A percentile compares a stretch with the other conserved stretches of the same genome.
These are phyloP conservation scores for Zosterops hypoxanthus DNA, from an alignment of 2,113 vertebrate genomes.

Conservation along the genomic window DNA sequence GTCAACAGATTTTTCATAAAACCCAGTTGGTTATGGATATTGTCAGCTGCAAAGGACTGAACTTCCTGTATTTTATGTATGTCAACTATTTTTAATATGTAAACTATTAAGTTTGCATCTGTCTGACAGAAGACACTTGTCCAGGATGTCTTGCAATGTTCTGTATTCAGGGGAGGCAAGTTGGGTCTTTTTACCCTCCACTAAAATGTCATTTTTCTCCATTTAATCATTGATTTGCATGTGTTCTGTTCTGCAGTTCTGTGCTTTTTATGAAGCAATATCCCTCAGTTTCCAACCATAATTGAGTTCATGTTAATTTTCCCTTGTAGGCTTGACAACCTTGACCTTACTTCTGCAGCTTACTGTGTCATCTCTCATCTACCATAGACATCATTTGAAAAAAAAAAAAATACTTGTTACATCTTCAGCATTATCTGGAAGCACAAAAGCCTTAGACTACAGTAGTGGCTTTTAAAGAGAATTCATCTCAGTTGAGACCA, in stretches of 20 bases:
- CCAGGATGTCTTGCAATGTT: not conserved
- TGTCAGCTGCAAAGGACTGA: not conserved
- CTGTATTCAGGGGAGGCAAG: not conserved
- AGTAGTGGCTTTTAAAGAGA: not conserved
- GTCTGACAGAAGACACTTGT: not conserved
- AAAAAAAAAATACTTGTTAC: not conserved
- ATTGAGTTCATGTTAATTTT: not conserved
- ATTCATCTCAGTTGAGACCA: not conserved
- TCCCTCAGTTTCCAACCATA: not conserved
- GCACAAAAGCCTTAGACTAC: not conserved
- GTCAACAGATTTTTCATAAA: not conserved
- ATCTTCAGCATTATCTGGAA: not conserved
- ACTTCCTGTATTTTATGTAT: not conserved
- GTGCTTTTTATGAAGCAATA: not conserved
- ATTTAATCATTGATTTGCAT: not conserved
- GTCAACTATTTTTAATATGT: not conserved
- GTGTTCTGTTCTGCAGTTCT: not conserved
- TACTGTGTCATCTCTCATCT: not conserved
- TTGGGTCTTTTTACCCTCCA: fast-evolving
- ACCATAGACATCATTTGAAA: not conserved
- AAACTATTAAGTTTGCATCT: not conserved
- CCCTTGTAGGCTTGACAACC: not conserved
- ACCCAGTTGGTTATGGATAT: not conserved
- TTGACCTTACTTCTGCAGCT: not conserved
- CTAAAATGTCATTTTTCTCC: not conserved